A percentile compares a stretch with the other conserved stretches of the same genome.
Conservation (phyloP, 1,140 invertebrate genomes). For the Ceratina australensis region DNA sequence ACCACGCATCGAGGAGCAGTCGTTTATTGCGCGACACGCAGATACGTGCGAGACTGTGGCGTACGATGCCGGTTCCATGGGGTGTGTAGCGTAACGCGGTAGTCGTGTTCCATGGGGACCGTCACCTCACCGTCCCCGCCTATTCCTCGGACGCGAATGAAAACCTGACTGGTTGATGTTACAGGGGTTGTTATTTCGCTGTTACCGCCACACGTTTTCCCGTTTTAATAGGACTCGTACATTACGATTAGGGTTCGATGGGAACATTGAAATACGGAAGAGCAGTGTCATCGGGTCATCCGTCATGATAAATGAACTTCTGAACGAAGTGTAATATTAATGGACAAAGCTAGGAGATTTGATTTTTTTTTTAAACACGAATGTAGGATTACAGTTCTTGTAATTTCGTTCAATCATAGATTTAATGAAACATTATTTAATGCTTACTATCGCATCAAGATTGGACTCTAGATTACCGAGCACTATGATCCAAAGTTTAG, state of each 20-base stretch:
- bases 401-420: too few species aligned
- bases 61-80: slow-evolving; percentile 32
- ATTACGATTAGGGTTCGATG: slow-evolving; percentile 43
- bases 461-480: background rate
- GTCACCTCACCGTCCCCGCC: background rate
- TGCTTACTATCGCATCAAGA: too few species aligned
- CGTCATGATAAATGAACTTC: slow-evolving; percentile 18
- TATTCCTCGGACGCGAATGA: slow-evolving; percentile 25
- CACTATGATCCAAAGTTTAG: background rate
- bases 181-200: slow-evolving; percentile 41
- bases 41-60: slow-evolving; percentile 17
- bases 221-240: slow-evolving; percentile 18
- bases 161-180: slow-evolving; percentile 27
- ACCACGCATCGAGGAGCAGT: slow-evolving; percentile 34
- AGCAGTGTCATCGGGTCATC: slow-evolving; percentile 24
- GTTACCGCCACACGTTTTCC: background rate
- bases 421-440: too few species aligned
- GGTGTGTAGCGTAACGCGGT: background rate
- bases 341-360: too few species aligned
- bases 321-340: background rate
- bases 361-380: too few species aligned
- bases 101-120: background rate
- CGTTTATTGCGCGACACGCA: slow-evolving; percentile 54
- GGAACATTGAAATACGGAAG: slow-evolving; percentile 37
- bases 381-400: too few species aligned